Evolutionary conservation across 2,113 vertebrate species (phyloP), one percentile per base, ranked within the genome.

Genomic region (Perognathus longimembris): DNA sequence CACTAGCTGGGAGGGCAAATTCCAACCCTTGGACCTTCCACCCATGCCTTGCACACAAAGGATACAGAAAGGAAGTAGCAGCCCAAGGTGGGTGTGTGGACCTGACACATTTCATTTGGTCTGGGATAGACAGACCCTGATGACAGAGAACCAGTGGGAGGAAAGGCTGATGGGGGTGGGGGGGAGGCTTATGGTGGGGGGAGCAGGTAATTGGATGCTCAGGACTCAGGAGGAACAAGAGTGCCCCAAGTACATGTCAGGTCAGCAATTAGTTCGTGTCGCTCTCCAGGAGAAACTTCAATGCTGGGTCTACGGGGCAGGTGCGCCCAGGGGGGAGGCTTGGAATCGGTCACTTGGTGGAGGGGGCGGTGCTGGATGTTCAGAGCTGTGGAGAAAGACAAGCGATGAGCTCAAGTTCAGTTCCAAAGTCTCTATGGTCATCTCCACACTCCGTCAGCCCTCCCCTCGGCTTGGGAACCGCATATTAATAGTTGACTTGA

Each of bases 401-500:
- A 84, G 94, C 96, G 92, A 79, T 93, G 94, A 88, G 8, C 86
- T 92, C 59, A 50, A 96, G 79, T 66, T 73, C 83, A 91, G 93
- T 70, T 40, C 85, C 96, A 54, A 95, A 95, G 76, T 94, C 86
- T 89, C 26, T 94, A 85, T 89, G 80, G 82, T 96, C 91, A 96
- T 97, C 94, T 93, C 79, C 45, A 45, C 96, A 85, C 88, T 79
- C 92, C 78, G 45, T 45, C 9, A 12, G 45, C 45, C 12, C 45
- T 96, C 94, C 96, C 36, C 32, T 10, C 1, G 82, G 94, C 85
- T 89, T 36, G 87, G 54, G 64, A 94, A 92, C 94, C 93, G 96
- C 96, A 96, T 95, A 96, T 88, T 96, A 97, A 95, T 94, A 79
- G 57, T 12, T 93, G 92, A 73, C 94, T 94, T 97, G 61, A 94